phyloP scores from a whole-genome alignment of 2,113 vertebrate species.

The Theristicus caerulescens region DNA sequence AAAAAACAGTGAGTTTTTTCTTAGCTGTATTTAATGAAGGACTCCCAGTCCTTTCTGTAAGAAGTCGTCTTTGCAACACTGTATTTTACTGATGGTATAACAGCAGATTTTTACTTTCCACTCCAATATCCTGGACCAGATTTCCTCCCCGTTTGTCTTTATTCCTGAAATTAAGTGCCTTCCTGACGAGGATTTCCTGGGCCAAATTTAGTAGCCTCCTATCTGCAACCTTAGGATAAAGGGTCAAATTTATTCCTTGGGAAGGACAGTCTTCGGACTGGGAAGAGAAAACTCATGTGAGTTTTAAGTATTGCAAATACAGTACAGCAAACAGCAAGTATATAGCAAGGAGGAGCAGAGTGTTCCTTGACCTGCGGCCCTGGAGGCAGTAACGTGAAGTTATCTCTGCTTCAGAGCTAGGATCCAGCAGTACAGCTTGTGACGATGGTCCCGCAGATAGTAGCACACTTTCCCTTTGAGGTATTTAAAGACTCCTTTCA shows the following conservation, averaged over 20 bases:
- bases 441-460: neutral
- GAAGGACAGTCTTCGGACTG: neutral
- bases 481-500: conserved; percentile 12
- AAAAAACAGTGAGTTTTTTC: neutral
- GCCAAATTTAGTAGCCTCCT: neutral
- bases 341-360: neutral
- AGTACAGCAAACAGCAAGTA: neutral
- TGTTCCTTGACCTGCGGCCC: neutral
- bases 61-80: neutral
- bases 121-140: neutral
- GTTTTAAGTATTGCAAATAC: neutral
- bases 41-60: neutral
- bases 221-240: neutral
- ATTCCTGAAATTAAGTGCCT: neutral
- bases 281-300: neutral
- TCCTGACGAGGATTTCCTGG: neutral
- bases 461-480: conserved; percentile 6
- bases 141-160: neutral
- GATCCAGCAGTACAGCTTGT: neutral
- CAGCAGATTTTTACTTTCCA: neutral
- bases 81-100: neutral
- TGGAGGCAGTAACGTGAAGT: neutral
- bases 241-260: neutral
- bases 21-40: neutral
- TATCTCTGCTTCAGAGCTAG: neutral